Conservation (phyloP, 2,113 vertebrate genomes). For the Callaeas wilsoni region DNA sequence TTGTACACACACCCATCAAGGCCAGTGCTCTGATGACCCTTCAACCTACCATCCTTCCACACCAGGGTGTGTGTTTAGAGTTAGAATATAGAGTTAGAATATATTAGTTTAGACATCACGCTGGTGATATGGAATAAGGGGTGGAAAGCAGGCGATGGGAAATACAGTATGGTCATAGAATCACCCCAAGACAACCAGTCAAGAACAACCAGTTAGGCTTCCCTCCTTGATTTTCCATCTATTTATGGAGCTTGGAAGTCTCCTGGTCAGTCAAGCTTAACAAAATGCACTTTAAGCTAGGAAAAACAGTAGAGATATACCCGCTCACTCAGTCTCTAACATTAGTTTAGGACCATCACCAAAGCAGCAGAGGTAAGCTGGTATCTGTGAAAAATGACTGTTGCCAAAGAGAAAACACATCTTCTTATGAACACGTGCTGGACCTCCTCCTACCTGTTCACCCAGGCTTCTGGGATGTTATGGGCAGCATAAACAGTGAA, state of each 20-base stretch:
- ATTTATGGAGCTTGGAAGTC: neutral
- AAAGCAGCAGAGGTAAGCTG: neutral
- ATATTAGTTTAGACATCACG: no score
- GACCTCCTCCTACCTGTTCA: constrained; percentile 45
- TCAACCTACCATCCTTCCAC: neutral
- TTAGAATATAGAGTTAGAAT: no score
- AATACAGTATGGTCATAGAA: no score
- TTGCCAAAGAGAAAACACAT: neutral
- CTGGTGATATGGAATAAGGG: no score
- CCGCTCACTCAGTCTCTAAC: neutral
- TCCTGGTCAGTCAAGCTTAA: neutral
- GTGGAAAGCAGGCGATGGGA: no score
- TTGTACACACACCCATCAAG: neutral
- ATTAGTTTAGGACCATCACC: neutral
- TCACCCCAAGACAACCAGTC: no score
- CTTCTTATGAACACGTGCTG: neutral
- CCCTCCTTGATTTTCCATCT: neutral
- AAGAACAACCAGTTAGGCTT: neutral
- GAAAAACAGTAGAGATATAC: neutral
- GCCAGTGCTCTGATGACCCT: neutral
- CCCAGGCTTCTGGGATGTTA: constrained; percentile 69
- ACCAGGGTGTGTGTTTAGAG: no score
- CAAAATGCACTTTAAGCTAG: neutral
- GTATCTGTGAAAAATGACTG: neutral
- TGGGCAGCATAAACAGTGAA: constrained; percentile 69